Conservation (phyloP, 2,888 invertebrate species). For the Erebia ligea region DNA sequence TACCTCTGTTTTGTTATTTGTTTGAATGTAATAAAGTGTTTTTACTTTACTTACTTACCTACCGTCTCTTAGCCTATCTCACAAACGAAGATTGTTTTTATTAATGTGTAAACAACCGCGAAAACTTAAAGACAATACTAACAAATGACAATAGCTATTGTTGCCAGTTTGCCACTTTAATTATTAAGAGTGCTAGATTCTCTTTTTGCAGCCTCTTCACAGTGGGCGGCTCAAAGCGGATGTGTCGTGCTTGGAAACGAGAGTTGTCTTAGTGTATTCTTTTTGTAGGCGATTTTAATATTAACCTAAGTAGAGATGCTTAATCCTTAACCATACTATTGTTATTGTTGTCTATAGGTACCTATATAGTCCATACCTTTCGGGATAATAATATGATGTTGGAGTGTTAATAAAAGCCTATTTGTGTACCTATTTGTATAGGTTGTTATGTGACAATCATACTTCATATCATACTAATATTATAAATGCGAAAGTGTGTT, state of each 20-base stretch:
- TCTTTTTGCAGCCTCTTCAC: conserved; percentile 33
- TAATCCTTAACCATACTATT: too few relatives aligned
- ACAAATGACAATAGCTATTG: conserved; percentile 41
- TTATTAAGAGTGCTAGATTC: conserved; percentile 44
- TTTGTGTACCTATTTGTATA: too few relatives aligned
- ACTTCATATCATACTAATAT: too few relatives aligned
- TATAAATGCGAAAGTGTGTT: too few relatives aligned
- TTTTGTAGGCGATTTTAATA: neutral
- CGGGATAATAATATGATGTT: too few relatives aligned
- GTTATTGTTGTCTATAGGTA: too few relatives aligned
- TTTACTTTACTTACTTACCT: too few relatives aligned
- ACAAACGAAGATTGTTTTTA: conserved; percentile 38
- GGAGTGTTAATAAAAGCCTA: too few relatives aligned
- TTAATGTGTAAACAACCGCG: conserved; percentile 42
- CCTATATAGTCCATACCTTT: too few relatives aligned
- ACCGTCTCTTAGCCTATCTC: neutral
- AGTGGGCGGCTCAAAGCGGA: conserved; percentile 29
- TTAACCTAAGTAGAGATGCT: neutral
- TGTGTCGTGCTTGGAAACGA: conserved; percentile 29
- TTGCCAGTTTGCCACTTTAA: conserved; percentile 39
- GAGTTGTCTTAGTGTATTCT: conserved; percentile 2
- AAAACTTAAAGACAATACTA: conserved; percentile 43
- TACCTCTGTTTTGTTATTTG: too few relatives aligned
- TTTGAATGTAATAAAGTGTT: too few relatives aligned
- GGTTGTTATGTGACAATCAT: too few relatives aligned